Conservation (phyloP, 2,888 invertebrate genomes). For the Diarsia mendica region DNA sequence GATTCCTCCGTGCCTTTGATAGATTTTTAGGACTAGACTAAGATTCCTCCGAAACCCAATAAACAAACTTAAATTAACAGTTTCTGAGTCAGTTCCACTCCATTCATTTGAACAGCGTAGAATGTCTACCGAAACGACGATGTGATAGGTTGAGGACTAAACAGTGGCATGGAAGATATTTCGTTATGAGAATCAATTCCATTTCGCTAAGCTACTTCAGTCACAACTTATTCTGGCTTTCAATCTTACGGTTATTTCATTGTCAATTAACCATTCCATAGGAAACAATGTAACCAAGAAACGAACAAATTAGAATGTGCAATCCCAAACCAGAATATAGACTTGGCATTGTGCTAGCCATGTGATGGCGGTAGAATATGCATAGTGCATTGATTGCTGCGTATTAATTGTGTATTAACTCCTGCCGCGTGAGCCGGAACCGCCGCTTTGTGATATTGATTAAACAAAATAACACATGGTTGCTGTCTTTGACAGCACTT, state of each 20-base stretch:
- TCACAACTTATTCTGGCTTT: background rate
- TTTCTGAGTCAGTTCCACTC: background rate
- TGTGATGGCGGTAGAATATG: too few species aligned
- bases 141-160: background rate
- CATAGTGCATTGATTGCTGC: background rate
- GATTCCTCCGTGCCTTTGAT: background rate
- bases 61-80: conserved; percentile 5
- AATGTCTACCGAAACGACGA: background rate
- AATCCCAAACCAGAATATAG: background rate
- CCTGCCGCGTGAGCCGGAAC: background rate
- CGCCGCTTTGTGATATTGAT: conserved; percentile 8
- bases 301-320: conserved; percentile 1
- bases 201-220: background rate
- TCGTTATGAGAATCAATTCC: background rate
- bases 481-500: background rate
- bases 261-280: conserved; percentile 3
- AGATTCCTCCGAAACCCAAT: background rate
- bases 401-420: background rate
- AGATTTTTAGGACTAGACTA: background rate
- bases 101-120: background rate
- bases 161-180: background rate
- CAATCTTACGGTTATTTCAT: background rate
- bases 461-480: background rate
- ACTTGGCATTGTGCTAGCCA: background rate
- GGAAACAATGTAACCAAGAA: background rate